These are phyloP conservation scores for Pontoporia blainvillei DNA, from an alignment of 2,113 vertebrate species.

Conservation along the genomic window DNA sequence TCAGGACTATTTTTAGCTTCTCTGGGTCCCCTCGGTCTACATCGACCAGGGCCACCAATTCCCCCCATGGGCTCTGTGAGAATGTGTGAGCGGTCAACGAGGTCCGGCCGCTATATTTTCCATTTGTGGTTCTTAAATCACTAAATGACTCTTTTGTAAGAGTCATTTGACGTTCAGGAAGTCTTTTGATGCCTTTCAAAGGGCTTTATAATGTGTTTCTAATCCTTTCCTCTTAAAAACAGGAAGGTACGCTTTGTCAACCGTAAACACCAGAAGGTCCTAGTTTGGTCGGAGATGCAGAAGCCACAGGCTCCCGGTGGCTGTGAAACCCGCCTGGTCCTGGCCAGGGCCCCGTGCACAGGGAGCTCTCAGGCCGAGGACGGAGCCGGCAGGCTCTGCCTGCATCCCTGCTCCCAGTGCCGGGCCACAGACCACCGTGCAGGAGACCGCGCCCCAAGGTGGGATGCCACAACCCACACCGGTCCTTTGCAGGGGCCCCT, in stretches of 20 bases:
- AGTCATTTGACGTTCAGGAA: slow-evolving; percentile 67
- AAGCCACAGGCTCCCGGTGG: background rate
- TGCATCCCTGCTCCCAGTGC: background rate
- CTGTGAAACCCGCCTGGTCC: background rate
- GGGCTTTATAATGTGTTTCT: slow-evolving; percentile 72
- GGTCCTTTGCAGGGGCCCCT: rapidly evolving
- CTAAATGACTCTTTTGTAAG: slow-evolving; percentile 65
- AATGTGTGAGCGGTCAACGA: background rate
- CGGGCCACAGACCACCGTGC: background rate
- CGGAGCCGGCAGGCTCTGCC: background rate
- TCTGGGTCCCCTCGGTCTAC: background rate
- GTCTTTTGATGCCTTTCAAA: slow-evolving; percentile 74
- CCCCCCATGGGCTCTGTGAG: background rate
- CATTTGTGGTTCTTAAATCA: slow-evolving; percentile 41
- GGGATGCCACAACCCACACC: too few species aligned
- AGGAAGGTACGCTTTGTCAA: slow-evolving; percentile 61
- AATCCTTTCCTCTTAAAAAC: slow-evolving; percentile 74
- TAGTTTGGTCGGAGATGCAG: background rate
- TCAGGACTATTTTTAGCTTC: background rate
- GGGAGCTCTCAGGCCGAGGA: background rate
- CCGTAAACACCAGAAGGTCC: slow-evolving; percentile 58
- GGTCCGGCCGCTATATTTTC: background rate
- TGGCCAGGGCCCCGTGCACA: background rate
- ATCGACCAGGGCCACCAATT: rapidly evolving
- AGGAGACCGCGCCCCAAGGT: background rate